Conservation (phyloP, 2,797 vertebrate species). For the Numenius phaeopus region DNA sequence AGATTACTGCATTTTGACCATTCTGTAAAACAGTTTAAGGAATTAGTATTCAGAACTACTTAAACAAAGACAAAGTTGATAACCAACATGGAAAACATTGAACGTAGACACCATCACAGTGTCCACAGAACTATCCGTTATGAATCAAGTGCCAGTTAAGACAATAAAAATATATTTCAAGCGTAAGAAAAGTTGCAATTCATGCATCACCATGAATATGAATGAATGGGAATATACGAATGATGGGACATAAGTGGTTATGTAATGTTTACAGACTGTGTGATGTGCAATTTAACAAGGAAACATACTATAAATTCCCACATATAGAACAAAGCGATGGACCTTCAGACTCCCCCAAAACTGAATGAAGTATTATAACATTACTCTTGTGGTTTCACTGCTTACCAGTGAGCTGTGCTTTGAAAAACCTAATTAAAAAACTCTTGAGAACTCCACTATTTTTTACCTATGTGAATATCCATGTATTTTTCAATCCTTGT, state of each 20-base stretch:
- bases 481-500: background rate
- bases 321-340: background rate
- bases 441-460: background rate
- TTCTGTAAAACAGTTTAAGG: background rate
- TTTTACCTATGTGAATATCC: background rate
- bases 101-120: background rate
- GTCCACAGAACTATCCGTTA: background rate
- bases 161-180: background rate
- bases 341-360: background rate
- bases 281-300: conserved; percentile 67
- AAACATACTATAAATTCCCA: background rate
- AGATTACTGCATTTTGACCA: background rate
- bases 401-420: background rate
- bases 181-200: background rate
- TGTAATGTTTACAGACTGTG: background rate
- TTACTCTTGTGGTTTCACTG: conserved; percentile 2
- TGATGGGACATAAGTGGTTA: background rate
- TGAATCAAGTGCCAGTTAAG: background rate
- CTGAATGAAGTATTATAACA: conserved; percentile 21
- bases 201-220: background rate
- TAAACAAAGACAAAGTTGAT: background rate
- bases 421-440: background rate
- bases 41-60: background rate
- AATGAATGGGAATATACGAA: background rate
- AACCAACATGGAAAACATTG: background rate